Conservation (phyloP, 2,888 invertebrate genomes). For the Habrosyne pyritoides region DNA sequence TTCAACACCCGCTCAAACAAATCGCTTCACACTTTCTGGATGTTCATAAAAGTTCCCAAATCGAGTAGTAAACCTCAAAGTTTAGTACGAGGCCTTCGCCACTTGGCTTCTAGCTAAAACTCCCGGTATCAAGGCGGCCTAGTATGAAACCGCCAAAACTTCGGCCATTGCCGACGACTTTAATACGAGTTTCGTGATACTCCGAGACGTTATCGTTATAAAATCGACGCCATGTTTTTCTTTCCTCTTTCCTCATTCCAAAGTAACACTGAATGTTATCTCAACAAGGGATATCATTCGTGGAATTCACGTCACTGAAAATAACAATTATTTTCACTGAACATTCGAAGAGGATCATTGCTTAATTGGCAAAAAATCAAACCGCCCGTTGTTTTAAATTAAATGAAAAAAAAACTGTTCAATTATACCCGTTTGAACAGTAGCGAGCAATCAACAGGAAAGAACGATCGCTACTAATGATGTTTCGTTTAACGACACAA, state of each 20-base stretch:
- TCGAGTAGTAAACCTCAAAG: conserved; percentile 54
- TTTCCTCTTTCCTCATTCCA: conserved; percentile 29
- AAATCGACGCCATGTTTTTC: conserved; percentile 57
- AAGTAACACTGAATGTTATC: conserved; percentile 18
- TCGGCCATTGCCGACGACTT: conserved; percentile 59
- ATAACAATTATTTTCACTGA: neutral
- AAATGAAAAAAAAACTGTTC: conserved; percentile 32
- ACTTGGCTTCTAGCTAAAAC: conserved; percentile 55
- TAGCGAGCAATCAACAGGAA: conserved; percentile 54
- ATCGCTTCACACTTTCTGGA: conserved; percentile 45
- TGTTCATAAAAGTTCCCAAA: conserved; percentile 55
- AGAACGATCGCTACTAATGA: conserved; percentile 58
- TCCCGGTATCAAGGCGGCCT: conserved; percentile 52
- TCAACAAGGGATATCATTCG: conserved; percentile 11
- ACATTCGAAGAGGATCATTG: neutral
- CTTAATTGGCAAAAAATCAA: conserved; percentile 6
- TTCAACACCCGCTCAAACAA: conserved; percentile 35
- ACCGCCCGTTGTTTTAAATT: conserved; percentile 15
- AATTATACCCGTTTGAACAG: conserved; percentile 44
- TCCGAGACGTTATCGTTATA: conserved; percentile 59
- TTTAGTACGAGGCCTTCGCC: conserved; percentile 42
- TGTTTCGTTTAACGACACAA: conserved; percentile 67
- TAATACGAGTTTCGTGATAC: conserved; percentile 64
- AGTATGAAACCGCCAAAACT: conserved; percentile 55
- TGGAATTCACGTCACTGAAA: neutral